Percentiles rank a stretch among this genome's conserved stretches.
phyloP scores from a whole-genome alignment of 2,113 vertebrate species.

The Apteryx mantelli region DNA sequence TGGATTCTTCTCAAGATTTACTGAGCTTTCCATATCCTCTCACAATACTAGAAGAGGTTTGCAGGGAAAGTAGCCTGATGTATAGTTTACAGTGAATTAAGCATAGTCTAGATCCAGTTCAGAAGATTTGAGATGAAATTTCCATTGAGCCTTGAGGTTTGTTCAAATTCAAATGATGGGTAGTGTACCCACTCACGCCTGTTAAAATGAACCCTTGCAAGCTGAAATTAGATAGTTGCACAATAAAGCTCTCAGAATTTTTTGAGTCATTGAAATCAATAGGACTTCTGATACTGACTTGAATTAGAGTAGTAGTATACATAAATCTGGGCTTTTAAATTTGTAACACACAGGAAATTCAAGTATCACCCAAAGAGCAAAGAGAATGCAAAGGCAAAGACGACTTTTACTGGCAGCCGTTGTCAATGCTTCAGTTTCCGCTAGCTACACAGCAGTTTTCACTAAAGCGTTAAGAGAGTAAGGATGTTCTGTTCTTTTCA shows the following conservation, averaged over 20 bases:
- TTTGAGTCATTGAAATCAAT: background rate
- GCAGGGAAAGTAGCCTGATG: conserved; percentile 12
- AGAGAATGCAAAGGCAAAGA: background rate
- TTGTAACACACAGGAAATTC: background rate
- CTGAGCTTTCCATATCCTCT: conserved; percentile 59
- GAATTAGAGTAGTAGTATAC: background rate
- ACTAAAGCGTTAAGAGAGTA: background rate
- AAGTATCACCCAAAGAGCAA: background rate
- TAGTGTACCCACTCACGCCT: background rate
- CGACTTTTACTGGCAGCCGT: background rate
- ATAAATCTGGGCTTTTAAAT: background rate
- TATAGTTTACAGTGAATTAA: conserved; percentile 42
- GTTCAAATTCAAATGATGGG: conserved; percentile 47
- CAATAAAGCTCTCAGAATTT: background rate
- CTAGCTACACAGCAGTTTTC: background rate
- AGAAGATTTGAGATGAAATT: conserved; percentile 33
- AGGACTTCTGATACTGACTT: background rate
- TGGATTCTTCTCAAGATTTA: conserved; percentile 38
- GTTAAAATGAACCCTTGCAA: conserved; percentile 17
- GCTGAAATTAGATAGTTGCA: background rate
- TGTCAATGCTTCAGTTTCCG: background rate
- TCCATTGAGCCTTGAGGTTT: conserved; percentile 33
- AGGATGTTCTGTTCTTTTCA: background rate
- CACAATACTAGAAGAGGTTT: conserved; percentile 16
- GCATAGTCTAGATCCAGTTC: conserved; percentile 20